These are phyloP conservation scores for Noctilio leporinus DNA, from an alignment of 2,113 vertebrate species.

Conservation along the genomic window DNA sequence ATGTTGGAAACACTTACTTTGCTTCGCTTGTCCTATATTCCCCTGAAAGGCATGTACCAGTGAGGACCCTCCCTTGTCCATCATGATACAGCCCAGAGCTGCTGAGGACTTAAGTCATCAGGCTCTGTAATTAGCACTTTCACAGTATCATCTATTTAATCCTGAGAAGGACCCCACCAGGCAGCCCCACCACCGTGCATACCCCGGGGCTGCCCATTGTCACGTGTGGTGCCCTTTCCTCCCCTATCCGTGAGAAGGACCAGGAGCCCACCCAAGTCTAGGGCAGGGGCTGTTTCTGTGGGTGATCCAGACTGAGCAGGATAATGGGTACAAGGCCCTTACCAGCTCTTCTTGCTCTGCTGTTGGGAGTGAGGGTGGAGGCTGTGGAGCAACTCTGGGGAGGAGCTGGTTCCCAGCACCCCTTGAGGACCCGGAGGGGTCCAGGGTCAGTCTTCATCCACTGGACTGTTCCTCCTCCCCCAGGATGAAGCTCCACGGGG, in stretches of 20 bases:
- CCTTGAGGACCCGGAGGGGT: accelerated
- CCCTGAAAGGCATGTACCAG: background rate
- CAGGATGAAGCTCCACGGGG: accelerated
- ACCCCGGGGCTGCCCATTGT: background rate
- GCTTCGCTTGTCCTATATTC: background rate
- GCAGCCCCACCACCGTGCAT: accelerated
- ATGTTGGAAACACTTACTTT: background rate
- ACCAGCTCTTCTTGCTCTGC: background rate
- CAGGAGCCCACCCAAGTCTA: background rate
- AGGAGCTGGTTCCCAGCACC: too few relatives aligned
- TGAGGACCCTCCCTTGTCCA: background rate
- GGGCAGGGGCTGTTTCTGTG: background rate
- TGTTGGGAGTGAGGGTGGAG: accelerated
- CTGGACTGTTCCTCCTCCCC: background rate
- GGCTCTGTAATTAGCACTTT: background rate
- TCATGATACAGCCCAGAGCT: background rate
- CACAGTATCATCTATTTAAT: background rate
- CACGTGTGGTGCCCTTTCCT: accelerated
- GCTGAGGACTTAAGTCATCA: background rate
- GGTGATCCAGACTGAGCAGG: background rate
- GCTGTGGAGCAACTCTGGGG: background rate
- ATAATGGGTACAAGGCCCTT: background rate
- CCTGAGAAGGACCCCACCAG: background rate
- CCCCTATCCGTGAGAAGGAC: accelerated
- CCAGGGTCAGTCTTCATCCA: background rate